phyloP scores from a whole-genome alignment of 2,797 vertebrate genomes.

The Sciurus vulgaris region DNA sequence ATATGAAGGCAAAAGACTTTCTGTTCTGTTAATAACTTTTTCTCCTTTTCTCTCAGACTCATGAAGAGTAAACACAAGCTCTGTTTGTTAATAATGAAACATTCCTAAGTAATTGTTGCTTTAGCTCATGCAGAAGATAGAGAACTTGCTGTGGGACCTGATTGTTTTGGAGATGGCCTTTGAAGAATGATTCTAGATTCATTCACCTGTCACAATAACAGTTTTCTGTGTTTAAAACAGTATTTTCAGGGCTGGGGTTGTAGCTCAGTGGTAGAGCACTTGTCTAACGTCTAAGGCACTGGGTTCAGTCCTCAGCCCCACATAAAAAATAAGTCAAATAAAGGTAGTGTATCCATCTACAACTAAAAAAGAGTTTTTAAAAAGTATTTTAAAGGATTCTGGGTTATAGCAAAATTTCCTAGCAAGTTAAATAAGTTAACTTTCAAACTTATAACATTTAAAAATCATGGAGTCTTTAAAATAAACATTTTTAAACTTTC shows the following conservation, averaged over 20 bases:
- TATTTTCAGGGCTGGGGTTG: not conserved
- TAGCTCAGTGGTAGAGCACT: too few relatives aligned
- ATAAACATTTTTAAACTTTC: not conserved
- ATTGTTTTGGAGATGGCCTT: not conserved
- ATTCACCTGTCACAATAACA: not conserved
- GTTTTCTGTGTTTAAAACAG: not conserved
- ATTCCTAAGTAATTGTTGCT: not conserved
- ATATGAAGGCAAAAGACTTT: not conserved
- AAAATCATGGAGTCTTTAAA: slow-evolving; percentile 1
- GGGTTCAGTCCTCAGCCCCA: too few relatives aligned
- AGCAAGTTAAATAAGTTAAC: not conserved
- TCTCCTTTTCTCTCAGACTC: slow-evolving; percentile 49
- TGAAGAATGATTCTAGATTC: not conserved
- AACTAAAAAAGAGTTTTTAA: not conserved
- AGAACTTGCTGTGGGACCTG: not conserved
- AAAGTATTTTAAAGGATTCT: slow-evolving; percentile 31
- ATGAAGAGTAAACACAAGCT: slow-evolving; percentile 18
- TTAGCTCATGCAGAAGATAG: not conserved
- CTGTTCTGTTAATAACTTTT: not conserved
- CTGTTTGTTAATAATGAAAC: not conserved
- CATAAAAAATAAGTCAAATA: too few relatives aligned
- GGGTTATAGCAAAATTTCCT: slow-evolving; percentile 31
- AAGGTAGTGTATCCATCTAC: too few relatives aligned
- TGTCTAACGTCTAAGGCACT: too few relatives aligned
- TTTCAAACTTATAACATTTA: not conserved